Evolutionary conservation across 2,797 vertebrate genomes (phyloP).

Genomic region (Syncerus caffer): DNA sequence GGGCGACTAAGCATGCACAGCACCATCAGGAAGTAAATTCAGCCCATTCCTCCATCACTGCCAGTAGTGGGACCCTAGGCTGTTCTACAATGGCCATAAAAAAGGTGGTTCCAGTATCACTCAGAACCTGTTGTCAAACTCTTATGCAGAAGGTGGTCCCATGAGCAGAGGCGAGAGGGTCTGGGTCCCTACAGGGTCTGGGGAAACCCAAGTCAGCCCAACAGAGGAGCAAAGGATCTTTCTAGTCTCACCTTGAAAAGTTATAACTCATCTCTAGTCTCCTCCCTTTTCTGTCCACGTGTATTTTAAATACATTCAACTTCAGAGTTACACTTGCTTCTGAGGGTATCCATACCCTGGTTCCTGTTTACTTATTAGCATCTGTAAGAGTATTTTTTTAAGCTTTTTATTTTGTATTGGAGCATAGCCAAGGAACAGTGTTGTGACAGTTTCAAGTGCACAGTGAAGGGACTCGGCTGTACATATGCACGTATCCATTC

Average conservation of each 20-base stretch:
- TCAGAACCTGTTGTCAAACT: neutral
- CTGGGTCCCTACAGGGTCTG: neutral
- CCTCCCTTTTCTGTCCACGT: neutral
- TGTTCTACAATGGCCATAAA: too few species aligned
- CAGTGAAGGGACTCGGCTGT: neutral
- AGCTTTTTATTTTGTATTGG: neutral
- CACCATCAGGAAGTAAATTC: neutral
- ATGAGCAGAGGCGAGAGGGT: neutral
- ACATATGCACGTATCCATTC: rapidly evolving
- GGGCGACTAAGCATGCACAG: neutral
- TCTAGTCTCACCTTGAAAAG: neutral
- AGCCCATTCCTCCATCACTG: neutral
- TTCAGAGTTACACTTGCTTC: neutral
- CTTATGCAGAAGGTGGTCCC: rapidly evolving
- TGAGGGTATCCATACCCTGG: neutral
- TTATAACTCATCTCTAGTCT: neutral
- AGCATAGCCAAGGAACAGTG: neutral
- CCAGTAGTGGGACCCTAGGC: neutral
- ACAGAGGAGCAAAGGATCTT: neutral
- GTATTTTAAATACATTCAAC: neutral
- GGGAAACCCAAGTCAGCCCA: neutral
- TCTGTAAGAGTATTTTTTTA: neutral
- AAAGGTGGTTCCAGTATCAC: neutral
- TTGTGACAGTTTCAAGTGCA: neutral
- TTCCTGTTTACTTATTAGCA: neutral